These are phyloP conservation scores for Pantherophis vulpinus DNA, from an alignment of 2,797 vertebrate genomes.

Conservation along the genomic window DNA sequence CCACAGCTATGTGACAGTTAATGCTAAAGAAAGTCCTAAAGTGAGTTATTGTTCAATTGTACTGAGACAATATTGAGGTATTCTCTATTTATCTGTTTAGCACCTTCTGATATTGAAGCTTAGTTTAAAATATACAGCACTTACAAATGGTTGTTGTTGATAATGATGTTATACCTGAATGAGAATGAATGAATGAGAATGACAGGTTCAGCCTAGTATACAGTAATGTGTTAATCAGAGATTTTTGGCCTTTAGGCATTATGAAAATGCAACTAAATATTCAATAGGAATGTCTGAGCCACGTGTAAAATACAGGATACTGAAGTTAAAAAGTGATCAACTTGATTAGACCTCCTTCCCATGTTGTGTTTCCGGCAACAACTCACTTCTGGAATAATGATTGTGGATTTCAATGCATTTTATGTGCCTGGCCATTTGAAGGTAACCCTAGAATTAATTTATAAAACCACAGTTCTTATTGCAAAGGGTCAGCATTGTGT, in stretches of 20 bases:
- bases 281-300: background rate
- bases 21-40: background rate
- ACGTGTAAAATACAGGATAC: background rate
- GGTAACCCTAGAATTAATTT: background rate
- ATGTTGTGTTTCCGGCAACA: background rate
- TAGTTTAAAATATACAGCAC: background rate
- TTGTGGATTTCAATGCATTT: background rate
- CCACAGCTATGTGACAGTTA: background rate
- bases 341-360: background rate
- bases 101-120: background rate
- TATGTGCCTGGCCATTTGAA: background rate
- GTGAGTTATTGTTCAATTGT: background rate
- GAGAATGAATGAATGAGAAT: background rate
- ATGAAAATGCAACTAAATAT: background rate
- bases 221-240: background rate
- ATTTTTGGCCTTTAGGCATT: background rate
- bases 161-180: background rate
- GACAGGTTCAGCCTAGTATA: background rate
- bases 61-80: background rate
- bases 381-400: background rate
- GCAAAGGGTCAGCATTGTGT: background rate
- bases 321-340: background rate
- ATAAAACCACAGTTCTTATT: background rate
- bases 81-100: background rate
- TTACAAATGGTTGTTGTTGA: background rate